These are phyloP conservation scores for Charaxes varanes DNA, from an alignment of 1,140 invertebrate species.

Conservation along the genomic window DNA sequence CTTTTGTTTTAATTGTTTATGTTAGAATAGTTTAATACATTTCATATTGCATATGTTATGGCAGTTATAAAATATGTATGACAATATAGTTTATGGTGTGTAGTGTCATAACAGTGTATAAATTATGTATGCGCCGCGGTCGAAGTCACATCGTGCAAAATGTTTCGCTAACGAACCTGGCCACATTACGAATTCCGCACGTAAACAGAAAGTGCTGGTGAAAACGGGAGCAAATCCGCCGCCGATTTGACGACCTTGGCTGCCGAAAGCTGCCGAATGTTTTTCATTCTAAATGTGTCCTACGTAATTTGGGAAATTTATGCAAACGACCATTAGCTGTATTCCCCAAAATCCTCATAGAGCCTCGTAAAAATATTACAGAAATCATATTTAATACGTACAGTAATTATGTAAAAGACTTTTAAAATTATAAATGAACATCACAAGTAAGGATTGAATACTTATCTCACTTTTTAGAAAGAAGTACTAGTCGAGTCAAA, in stretches of 20 bases:
- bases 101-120: constrained; percentile 16
- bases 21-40: constrained; percentile 1
- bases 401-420: neutral
- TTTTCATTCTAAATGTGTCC: constrained; percentile 16
- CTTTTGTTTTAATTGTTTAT: constrained; percentile 28
- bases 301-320: constrained; percentile 17
- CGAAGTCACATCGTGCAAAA: constrained; percentile 6
- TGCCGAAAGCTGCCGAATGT: constrained; percentile 35
- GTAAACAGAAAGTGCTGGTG: constrained; percentile 28
- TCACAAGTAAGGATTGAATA: too few relatives aligned
- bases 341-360: constrained; percentile 3
- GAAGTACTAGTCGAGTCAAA: too few relatives aligned
- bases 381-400: too few relatives aligned
- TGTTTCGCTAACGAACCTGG: constrained; percentile 9
- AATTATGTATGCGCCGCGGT: constrained; percentile 12
- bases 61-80: constrained; percentile 4
- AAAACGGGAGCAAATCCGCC: constrained; percentile 33
- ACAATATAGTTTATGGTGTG: constrained; percentile 13
- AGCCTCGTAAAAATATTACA: too few relatives aligned
- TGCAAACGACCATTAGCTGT: constrained; percentile 12
- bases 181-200: constrained; percentile 22
- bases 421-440: constrained; percentile 1
- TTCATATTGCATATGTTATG: constrained; percentile 6
- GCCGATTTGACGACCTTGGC: constrained; percentile 30
- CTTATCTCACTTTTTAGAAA: too few relatives aligned